A percentile compares a stretch with the other conserved stretches of the same genome.
Conservation (phyloP, 2,113 vertebrate genomes). For the Pterocles burchelli region DNA sequence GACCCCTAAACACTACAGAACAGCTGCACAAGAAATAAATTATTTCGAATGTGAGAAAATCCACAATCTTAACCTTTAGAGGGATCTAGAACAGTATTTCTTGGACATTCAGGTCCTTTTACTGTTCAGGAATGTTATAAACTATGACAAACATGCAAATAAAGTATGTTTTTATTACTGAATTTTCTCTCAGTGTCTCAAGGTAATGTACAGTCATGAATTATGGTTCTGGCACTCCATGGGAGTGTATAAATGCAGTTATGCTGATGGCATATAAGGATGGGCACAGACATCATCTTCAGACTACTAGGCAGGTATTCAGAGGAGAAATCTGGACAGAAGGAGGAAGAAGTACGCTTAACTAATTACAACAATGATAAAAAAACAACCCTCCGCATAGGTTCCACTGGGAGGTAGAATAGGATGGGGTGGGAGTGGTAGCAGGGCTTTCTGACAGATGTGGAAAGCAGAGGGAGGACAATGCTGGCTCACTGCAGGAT, state of each 20-base stretch:
- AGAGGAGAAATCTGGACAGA: background rate
- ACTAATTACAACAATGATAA: background rate
- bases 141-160: rapidly evolving
- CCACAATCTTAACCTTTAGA: background rate
- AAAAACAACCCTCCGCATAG: background rate
- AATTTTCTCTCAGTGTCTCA: background rate
- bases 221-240: background rate
- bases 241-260: background rate
- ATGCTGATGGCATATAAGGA: rapidly evolving
- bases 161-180: rapidly evolving
- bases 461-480: conserved; percentile 2
- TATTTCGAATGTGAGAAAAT: background rate
- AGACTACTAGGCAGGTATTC: background rate
- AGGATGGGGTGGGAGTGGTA: background rate
- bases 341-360: background rate
- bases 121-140: background rate
- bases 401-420: background rate
- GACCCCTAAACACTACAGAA: background rate
- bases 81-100: background rate
- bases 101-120: background rate
- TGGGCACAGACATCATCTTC: background rate
- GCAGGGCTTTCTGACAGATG: conserved; percentile 17
- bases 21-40: background rate
- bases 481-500: conserved; percentile 4
- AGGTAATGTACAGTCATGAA: background rate